These are phyloP conservation scores for Ondatra zibethicus DNA, from an alignment of 2,113 vertebrate species.

Conservation along the genomic window DNA sequence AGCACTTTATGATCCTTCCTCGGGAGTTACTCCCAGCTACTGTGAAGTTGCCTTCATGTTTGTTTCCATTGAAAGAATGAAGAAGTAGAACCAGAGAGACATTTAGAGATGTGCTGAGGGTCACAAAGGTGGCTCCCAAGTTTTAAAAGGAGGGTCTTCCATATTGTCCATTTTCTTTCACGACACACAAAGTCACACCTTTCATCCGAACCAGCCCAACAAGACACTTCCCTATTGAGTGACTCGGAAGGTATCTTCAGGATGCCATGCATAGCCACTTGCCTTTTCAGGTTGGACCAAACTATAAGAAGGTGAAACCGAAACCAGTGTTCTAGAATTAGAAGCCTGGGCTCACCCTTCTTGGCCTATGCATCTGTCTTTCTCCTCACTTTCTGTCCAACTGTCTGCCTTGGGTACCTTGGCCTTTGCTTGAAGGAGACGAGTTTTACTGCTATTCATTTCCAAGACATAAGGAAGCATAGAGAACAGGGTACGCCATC, in stretches of 20 bases:
- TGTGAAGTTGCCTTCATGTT: slow-evolving; percentile 47
- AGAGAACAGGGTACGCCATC: not conserved
- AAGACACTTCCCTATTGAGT: not conserved
- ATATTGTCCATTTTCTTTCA: not conserved
- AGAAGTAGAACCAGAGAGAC: slow-evolving; percentile 19
- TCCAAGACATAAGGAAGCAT: not conserved
- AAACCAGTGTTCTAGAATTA: slow-evolving; percentile 51
- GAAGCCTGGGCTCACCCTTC: not conserved
- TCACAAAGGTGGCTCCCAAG: not conserved
- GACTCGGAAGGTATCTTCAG: not conserved
- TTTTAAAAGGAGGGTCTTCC: slow-evolving; percentile 33
- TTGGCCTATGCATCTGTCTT: not conserved
- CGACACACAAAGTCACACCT: not conserved
- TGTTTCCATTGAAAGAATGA: slow-evolving; percentile 49
- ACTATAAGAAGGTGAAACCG: slow-evolving; percentile 10
- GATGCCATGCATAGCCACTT: not conserved
- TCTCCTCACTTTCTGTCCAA: slow-evolving; percentile 3
- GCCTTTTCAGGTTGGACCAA: not conserved
- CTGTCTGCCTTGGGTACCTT: not conserved
- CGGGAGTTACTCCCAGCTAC: slow-evolving; percentile 61
- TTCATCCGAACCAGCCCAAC: not conserved
- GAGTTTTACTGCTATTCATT: slow-evolving; percentile 23
- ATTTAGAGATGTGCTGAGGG: not conserved
- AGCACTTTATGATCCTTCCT: slow-evolving; percentile 76
- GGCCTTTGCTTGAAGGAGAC: not conserved